Conservation (phyloP, 2,797 vertebrate genomes). For the Fistularia tabacaria region DNA sequence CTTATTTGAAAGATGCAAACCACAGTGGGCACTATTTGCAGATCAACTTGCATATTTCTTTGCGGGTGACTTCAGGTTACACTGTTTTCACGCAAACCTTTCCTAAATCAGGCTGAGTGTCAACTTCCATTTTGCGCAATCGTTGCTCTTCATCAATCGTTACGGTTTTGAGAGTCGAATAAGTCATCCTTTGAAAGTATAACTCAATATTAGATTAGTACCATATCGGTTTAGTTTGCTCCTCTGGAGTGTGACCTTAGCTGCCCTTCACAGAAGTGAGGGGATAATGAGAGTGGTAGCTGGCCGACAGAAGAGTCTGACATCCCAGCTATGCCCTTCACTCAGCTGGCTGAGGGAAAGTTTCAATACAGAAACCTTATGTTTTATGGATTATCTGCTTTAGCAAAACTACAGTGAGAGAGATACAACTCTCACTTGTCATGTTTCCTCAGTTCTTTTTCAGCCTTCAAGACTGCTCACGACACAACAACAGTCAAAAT, state of each 20-base stretch:
- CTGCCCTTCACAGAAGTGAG: conserved; percentile 58
- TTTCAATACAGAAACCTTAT: conserved; percentile 71
- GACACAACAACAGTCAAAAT: conserved; percentile 58
- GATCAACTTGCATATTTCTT: too few species aligned
- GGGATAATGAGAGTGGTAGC: conserved; percentile 71
- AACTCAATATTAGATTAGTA: conserved; percentile 61
- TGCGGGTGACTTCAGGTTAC: too few species aligned
- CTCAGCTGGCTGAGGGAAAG: conserved; percentile 62
- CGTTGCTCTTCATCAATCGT: conserved; percentile 34
- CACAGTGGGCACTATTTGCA: too few species aligned
- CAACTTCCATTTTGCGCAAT: conserved; percentile 35
- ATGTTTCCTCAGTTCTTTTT: conserved; percentile 60
- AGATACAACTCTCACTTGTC: conserved; percentile 70
- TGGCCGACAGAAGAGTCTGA: conserved; percentile 61
- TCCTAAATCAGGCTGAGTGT: conserved; percentile 1
- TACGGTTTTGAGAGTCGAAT: conserved; percentile 37
- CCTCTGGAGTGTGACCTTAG: conserved; percentile 67
- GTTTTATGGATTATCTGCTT: conserved; percentile 75
- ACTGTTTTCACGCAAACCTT: too few species aligned
- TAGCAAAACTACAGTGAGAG: conserved; percentile 66
- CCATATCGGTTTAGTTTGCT: conserved; percentile 58
- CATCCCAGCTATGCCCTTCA: conserved; percentile 69
- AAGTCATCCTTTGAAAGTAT: conserved; percentile 55
- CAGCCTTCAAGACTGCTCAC: conserved; percentile 57
- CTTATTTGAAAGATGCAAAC: too few species aligned